Evolutionary conservation across 2,888 invertebrate genomes (phyloP), one percentile per base, ranked within the genome.

Genomic region (Ennomos quercinarius): DNA sequence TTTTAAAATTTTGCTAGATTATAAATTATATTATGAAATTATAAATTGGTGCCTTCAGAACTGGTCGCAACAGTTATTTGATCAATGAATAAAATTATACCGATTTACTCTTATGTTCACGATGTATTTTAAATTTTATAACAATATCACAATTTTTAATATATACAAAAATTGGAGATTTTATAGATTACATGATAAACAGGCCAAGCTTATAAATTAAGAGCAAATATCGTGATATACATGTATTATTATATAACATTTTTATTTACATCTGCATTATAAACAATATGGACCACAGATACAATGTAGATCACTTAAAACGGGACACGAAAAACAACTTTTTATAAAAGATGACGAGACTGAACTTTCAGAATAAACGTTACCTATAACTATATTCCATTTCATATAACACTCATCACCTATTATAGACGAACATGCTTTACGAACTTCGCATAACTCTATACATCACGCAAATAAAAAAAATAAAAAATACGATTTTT

Each of bases 91-190:
- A 47, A 58, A 34, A 57, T 55, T 56, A 83, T 44, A 44, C 45
- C 79, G 77, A 73, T 77, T 74, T 76, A 2, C 0, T 37, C 13
- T 48, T 17, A 86, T 79, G 84, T 76, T 70, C 76, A 82, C 76
- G 84, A 84, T 84, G 80, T 80, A 77, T 77, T 79, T 78, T 84
- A 67, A 84, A 77, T 84, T 73, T 87, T 85, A 87, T 89, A 91
- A 92, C 91, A 91, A 91, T 92, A 92, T 92, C 92, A 92, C 92
- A 92, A 89, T 92, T 91, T 92, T 92, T 82, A 91, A 90, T 91
- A 91, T 90, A 89, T 90, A 91, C 90, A 88, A 84, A 88, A 89
- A 81, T 84, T 84, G 83, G 85, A 88, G 81, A 88, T 84, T 84
- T 84, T 47, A 63, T 83, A 86, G 83, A 87, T 85, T 85, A 89